Evolutionary conservation across 2,113 vertebrate genomes (phyloP), one percentile per base, ranked within the genome.

Genomic region (Chauna torquata): DNA sequence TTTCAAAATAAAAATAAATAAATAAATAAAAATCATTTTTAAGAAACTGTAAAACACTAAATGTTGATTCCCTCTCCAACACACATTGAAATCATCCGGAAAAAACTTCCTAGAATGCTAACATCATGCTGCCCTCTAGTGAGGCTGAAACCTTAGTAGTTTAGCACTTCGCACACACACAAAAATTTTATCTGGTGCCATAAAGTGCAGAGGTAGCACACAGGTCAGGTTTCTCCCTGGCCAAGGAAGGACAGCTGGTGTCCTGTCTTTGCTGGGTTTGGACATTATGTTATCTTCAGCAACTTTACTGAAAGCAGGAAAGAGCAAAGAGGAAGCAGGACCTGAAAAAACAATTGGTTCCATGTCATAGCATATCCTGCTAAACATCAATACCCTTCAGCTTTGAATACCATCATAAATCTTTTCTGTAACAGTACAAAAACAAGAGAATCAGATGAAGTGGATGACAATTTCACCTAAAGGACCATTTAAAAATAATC

Each of bases 51-150:
- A 57, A 75, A 84, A 3, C 40, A 81, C 32, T 74, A 89, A 49
- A 59, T 1, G 11, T 22, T 79, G 36, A 32, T 36, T 69, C 44
- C 11, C 38, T 50, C 74, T 69, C 30, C 27, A 80, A 45, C 9
- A 27, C 1, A 14, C 8, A 11, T 3, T 2, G 58, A 44, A 42
- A 36, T 11, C 7, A 30, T 6, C 3, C 0, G 47, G 24, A 57
- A 38, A 61, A 55, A n/a, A 3, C 13, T 4, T 59, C 38, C 49
- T 15, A 23, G 7, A 84, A 77, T 36, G 23, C 23, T 42, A 24
- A 68, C 22, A 32, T 44, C 23, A 10, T 88, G 83, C 97, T 97
- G 97, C 98, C 98, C 94, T 90, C 98, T 97, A 91, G 97, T 62
- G 98, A 95, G 25, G 38, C 9, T 62, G 59, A 32, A 71, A 38